phyloP scores from a whole-genome alignment of 2,888 invertebrate species.

The Agrilus biguttatus region DNA sequence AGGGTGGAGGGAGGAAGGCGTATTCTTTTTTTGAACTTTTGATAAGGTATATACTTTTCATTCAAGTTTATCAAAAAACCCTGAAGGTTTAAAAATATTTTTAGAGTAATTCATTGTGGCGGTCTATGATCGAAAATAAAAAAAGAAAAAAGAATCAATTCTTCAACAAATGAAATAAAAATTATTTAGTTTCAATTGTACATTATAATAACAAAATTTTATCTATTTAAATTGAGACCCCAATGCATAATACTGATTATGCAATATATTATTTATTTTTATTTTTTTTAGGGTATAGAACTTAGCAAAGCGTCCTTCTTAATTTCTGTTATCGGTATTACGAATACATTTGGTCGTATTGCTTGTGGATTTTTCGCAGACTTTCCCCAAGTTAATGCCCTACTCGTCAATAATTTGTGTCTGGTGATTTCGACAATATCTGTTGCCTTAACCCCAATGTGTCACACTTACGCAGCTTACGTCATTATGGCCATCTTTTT shows the following conservation, averaged over 20 bases:
- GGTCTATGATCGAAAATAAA: no score
- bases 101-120: no score
- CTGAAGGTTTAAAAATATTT: no score
- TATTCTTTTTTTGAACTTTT: no score
- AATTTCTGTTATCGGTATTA: constrained; percentile 76
- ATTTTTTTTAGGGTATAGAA: constrained; percentile 50
- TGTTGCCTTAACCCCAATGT: constrained; percentile 73
- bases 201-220: no score
- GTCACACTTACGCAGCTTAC: constrained; percentile 59
- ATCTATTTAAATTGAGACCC: no score
- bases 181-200: no score
- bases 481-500: constrained; percentile 75
- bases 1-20: no score
- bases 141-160: no score
- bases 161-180: no score
- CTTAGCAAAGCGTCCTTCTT: constrained; percentile 57
- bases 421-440: constrained; percentile 78
- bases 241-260: background rate
- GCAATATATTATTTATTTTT: background rate
- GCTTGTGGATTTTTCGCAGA: constrained; percentile 82
- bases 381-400: constrained; percentile 81
- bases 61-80: no score
- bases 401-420: constrained; percentile 86
- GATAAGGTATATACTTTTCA: no score
- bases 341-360: constrained; percentile 87